These are phyloP conservation scores for Lithodes maja DNA, from an alignment of 2,888 invertebrate genomes.

Conservation along the genomic window DNA sequence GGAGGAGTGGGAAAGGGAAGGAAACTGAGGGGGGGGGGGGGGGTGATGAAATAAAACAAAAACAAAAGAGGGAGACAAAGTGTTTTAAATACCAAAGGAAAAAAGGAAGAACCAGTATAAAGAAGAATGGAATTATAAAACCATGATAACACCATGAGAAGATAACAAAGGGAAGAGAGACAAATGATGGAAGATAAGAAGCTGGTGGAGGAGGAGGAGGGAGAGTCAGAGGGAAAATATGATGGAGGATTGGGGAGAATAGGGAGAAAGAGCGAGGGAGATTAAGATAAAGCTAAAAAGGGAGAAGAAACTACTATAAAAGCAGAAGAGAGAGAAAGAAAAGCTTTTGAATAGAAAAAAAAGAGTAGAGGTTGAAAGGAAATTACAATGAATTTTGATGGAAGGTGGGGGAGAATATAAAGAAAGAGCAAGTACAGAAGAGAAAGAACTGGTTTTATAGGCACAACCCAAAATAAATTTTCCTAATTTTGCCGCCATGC, in stretches of 20 bases:
- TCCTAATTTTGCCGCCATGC: too few species aligned
- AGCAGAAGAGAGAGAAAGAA: not conserved
- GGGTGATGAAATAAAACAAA: not conserved
- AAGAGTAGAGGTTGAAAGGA: not conserved
- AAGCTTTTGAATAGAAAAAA: not conserved
- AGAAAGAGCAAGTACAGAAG: not conserved
- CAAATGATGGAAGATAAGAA: too few species aligned
- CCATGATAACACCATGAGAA: too few species aligned
- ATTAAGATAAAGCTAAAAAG: not conserved
- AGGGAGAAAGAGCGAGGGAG: not conserved
- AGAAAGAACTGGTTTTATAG: not conserved
- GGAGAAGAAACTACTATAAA: not conserved
- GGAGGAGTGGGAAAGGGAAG: not conserved
- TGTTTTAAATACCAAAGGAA: too few species aligned
- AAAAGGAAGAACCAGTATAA: too few species aligned
- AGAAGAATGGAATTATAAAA: too few species aligned
- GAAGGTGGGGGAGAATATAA: not conserved
- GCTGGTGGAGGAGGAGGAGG: not conserved
- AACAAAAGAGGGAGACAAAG: not conserved
- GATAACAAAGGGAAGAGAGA: too few species aligned
- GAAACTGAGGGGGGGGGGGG: not conserved
- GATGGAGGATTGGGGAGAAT: not conserved
- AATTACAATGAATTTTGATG: not conserved
- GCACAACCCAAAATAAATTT: too few species aligned
- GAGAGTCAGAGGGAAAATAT: not conserved